Evolutionary conservation across 2,888 invertebrate genomes (phyloP).

Genomic region (Papilio protenor): DNA sequence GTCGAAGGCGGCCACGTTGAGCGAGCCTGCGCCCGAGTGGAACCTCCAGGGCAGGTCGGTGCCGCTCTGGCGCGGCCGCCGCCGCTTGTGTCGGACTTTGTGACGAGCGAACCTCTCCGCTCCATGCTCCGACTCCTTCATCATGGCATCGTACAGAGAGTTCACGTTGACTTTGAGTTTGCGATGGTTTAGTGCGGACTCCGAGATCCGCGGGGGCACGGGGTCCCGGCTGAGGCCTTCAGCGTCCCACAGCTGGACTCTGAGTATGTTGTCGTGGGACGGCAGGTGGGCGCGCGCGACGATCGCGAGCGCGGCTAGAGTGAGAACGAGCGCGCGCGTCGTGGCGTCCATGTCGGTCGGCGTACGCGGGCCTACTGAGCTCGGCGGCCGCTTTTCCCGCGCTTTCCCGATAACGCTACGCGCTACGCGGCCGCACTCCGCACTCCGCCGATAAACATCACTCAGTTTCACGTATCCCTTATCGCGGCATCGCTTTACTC

Average conservation of each 20-base stretch:
- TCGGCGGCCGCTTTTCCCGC: conserved; percentile 72
- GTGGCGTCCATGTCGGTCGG: conserved; percentile 74
- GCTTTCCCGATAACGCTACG: conserved; percentile 77
- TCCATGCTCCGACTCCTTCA: conserved; percentile 69
- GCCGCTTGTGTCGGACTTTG: conserved; percentile 78
- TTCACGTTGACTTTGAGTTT: conserved; percentile 75
- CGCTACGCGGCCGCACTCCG: conserved; percentile 57
- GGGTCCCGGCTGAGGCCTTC: conserved; percentile 76
- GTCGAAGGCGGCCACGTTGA: conserved; percentile 82
- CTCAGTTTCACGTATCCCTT: conserved; percentile 55
- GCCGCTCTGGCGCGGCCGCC: conserved; percentile 72
- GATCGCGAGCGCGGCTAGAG: conserved; percentile 71
- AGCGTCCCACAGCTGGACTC: conserved; percentile 80
- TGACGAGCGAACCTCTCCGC: conserved; percentile 74
- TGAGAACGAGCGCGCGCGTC: conserved; percentile 66
- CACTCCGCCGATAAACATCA: conserved; percentile 53
- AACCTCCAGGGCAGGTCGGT: conserved; percentile 81
- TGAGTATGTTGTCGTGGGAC: conserved; percentile 78
- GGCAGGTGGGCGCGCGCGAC: conserved; percentile 72
- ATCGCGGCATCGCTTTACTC: conserved; percentile 56
- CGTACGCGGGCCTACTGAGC: conserved; percentile 79
- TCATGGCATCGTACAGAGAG: conserved; percentile 71
- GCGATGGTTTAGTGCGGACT: conserved; percentile 53
- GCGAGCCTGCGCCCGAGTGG: conserved; percentile 78
- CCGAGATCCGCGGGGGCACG: conserved; percentile 55